Evolutionary conservation across 2,888 invertebrate species (phyloP), one percentile per base, ranked within the genome.

Genomic region (Neoscelio sp.): DNA sequence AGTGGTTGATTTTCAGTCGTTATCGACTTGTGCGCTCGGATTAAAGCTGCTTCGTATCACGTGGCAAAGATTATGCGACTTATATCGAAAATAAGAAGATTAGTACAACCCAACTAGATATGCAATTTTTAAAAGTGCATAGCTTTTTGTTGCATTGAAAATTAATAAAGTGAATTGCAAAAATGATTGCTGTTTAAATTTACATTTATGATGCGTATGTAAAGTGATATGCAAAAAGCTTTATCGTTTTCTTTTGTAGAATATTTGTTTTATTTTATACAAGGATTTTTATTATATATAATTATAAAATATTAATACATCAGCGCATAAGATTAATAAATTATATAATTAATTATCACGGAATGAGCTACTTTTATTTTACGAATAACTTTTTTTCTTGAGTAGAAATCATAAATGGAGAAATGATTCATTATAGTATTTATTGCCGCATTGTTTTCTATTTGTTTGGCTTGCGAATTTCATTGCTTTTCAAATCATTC

Each of bases 1-100:
- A 12, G 26, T 10, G 8, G 5, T 20, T 44, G 33, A 33, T 44
- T 58, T 17, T 6, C 26, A 6, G 10, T 17, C 23, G 38, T 23
- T 60, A 60, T 60, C 33, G 30, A 44, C 44, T n/a, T 17, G 17
- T 12, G 42, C 8, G 28, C 30, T 18, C 20, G 58, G 58, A 60
- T 60, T 60, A 60, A 26, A 12, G 13, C 15, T 26, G 1, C 2
- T 23, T 10, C n/a, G 30, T n/a, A 17, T 30, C 42, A 44, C 58
- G 13, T 18, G 44, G n/a, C 6, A 12, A 30, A 44, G 58, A 30
- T 60, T 44, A 44, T 18, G 44, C 18, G 42, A 58, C 38, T 58
- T 58, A 28, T 42, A 42, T 42, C 13, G 58, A 28, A 44, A 44
- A 44, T 60, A 60, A 44, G 42, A 42, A 44, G 58, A 60, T 60